Conservation (phyloP, 2,797 vertebrate species). For the Oreonectes daqikongensis region DNA sequence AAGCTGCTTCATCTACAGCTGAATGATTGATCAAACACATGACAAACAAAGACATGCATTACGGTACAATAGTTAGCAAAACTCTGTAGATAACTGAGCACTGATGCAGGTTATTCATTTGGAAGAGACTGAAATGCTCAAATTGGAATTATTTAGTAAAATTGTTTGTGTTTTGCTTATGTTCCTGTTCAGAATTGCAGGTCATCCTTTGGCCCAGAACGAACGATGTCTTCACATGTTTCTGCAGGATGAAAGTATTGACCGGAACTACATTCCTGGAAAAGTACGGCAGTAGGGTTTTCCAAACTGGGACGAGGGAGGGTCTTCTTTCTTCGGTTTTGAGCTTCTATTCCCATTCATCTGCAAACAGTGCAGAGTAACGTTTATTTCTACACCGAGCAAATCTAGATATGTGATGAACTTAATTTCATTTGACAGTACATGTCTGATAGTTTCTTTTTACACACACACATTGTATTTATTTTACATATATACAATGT, state of each 20-base stretch:
- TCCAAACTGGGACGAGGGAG: constrained; percentile 52
- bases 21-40: not conserved
- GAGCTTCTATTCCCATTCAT: constrained; percentile 49
- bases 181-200: constrained; percentile 86
- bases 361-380: constrained; percentile 77
- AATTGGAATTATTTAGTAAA: not conserved
- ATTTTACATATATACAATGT: constrained; percentile 44
- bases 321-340: constrained; percentile 65
- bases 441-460: constrained; percentile 39
- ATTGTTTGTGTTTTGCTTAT: not conserved
- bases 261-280: constrained; percentile 94
- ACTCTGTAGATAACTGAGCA: not conserved
- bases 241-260: constrained; percentile 96
- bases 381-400: constrained; percentile 79
- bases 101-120: not conserved
- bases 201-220: constrained; percentile 98
- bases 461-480: constrained; percentile 52
- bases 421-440: constrained; percentile 45
- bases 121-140: not conserved
- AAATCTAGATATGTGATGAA: constrained; percentile 45
- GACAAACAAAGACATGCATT: not conserved
- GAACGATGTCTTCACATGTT: constrained; percentile 99
- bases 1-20: not conserved
- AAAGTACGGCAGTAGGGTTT: constrained; percentile 94
- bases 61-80: not conserved